Evolutionary conservation across 1,140 invertebrate species (phyloP).

Genomic region (Rhopalosiphum maidis): DNA sequence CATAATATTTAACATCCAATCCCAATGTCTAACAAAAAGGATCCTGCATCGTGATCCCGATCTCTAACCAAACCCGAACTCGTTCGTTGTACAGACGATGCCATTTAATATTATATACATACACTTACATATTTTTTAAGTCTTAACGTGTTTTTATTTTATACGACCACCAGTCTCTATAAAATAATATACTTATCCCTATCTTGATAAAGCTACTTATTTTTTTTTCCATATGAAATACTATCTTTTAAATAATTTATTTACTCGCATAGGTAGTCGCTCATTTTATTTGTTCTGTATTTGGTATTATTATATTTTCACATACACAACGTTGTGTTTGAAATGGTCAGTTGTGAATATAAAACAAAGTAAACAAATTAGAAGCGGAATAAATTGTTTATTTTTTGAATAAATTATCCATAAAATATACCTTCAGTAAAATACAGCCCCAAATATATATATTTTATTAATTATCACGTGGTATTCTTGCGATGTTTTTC

Average conservation of each 20-base stretch:
- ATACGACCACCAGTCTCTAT: not conserved
- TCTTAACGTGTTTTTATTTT: conserved; percentile 1
- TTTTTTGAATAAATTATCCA: not conserved
- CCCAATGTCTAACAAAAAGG: not conserved
- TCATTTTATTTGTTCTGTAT: not conserved
- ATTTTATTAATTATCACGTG: not conserved
- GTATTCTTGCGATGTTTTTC: not conserved
- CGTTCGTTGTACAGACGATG: not conserved
- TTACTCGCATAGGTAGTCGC: not conserved
- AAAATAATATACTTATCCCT: too few species aligned
- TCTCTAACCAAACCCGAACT: not conserved
- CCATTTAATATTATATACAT: not conserved
- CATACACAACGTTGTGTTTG: not conserved
- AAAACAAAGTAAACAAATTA: not conserved
- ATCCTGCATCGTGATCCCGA: not conserved
- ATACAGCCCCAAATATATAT: not conserved
- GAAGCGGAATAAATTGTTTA: not conserved
- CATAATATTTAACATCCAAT: not conserved
- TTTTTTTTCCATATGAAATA: not conserved
- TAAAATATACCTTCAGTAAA: conserved; percentile 2
- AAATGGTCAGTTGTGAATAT: not conserved
- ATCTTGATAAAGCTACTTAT: not conserved
- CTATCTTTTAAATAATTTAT: not conserved
- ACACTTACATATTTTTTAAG: not conserved
- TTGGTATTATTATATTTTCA: not conserved